A percentile compares a stretch with the other conserved stretches of the same genome.
These are phyloP conservation scores for Saccostrea cuccullata DNA, from an alignment of 1,140 invertebrate genomes.

Conservation along the genomic window DNA sequence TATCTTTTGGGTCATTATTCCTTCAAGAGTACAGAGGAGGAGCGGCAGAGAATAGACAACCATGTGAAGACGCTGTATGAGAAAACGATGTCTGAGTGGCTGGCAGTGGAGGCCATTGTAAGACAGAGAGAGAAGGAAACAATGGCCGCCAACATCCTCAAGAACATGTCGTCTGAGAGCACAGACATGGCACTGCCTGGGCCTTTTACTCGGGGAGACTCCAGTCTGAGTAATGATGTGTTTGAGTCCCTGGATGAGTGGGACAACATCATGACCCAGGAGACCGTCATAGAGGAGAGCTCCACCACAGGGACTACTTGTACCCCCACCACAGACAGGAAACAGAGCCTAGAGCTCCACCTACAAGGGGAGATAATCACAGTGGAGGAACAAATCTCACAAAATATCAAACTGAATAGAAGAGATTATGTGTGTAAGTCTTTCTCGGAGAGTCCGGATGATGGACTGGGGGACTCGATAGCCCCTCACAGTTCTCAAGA, in stretches of 20 bases:
- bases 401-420: constrained; percentile 62
- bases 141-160: constrained; percentile 82
- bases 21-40: constrained; percentile 87
- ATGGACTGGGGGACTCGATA: constrained; percentile 75
- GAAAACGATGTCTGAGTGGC: constrained; percentile 95
- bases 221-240: constrained; percentile 82
- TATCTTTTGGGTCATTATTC: constrained; percentile 92
- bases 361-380: constrained; percentile 55
- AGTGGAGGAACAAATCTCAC: constrained; percentile 65
- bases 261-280: constrained; percentile 75
- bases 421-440: constrained; percentile 61
- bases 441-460: constrained; percentile 74
- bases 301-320: constrained; percentile 71
- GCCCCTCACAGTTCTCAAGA: constrained; percentile 70
- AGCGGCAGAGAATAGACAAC: constrained; percentile 85
- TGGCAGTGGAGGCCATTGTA: constrained; percentile 94
- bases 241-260: constrained; percentile 78
- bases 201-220: constrained; percentile 76
- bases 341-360: constrained; percentile 70
- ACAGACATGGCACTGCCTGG: constrained; percentile 78
- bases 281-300: constrained; percentile 77
- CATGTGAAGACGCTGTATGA: constrained; percentile 87
- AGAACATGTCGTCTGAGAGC: constrained; percentile 80
- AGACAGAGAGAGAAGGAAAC: constrained; percentile 88
- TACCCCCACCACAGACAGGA: constrained; percentile 74